Conservation (phyloP, 2,888 invertebrate species). For the Chirona hameri region DNA sequence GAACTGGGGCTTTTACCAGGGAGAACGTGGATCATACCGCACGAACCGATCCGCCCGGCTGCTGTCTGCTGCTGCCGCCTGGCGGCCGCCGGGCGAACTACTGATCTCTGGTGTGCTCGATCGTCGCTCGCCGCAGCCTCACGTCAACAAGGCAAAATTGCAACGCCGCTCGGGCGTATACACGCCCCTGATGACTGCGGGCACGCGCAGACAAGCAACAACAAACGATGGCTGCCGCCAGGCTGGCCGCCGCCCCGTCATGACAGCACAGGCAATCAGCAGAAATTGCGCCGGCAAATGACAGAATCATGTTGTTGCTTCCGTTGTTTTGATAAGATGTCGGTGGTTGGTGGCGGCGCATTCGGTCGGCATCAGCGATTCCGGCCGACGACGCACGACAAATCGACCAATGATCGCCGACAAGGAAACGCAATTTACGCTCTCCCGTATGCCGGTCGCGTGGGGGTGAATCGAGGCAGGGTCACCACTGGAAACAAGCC, state of each 20-base stretch:
- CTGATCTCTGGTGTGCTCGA: neutral
- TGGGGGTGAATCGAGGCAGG: neutral
- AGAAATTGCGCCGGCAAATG: conserved; percentile 13
- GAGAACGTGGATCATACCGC: neutral
- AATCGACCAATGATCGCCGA: conserved; percentile 6
- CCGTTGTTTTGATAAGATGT: conserved; percentile 26
- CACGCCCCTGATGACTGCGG: neutral
- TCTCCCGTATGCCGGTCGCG: neutral
- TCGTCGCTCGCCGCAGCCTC: neutral
- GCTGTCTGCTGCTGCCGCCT: conserved; percentile 13
- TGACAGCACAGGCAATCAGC: neutral
- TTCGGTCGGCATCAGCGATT: neutral
- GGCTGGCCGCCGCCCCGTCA: no score
- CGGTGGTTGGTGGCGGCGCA: neutral
- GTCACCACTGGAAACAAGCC: neutral
- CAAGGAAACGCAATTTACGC: conserved; percentile 26
- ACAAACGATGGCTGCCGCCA: neutral
- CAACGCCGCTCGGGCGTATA: neutral
- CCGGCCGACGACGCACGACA: neutral
- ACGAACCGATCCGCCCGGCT: neutral
- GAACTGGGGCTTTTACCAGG: neutral
- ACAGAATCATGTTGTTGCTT: conserved; percentile 26
- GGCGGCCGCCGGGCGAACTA: neutral
- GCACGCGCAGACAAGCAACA: neutral
- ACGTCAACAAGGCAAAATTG: neutral